Evolutionary conservation across 2,797 vertebrate genomes (phyloP).

Genomic region (Clarias pachynema): DNA sequence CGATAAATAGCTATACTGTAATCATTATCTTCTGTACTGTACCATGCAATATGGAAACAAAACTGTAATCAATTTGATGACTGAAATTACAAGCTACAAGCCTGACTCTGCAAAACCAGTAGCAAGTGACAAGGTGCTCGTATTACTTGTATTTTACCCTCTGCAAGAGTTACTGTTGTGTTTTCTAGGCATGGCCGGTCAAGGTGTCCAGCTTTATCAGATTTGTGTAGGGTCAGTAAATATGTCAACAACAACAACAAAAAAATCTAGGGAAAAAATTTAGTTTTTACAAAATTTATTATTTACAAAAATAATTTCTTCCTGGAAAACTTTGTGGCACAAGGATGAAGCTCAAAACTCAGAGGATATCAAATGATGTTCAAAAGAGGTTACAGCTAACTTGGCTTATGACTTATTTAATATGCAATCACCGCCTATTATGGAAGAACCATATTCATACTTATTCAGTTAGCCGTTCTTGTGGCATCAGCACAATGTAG

Average conservation of each 20-base stretch:
- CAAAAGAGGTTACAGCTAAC: too few relatives aligned
- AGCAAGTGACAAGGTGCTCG: background rate
- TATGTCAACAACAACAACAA: background rate
- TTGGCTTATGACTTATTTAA: too few relatives aligned
- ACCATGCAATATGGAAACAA: background rate
- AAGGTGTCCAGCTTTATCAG: background rate
- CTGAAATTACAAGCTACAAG: background rate
- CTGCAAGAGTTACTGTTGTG: background rate
- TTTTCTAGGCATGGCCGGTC: too few relatives aligned
- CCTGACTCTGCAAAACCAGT: background rate
- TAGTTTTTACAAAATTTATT: too few relatives aligned
- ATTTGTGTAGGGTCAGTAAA: background rate
- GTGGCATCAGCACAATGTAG: background rate
- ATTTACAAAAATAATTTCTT: background rate
- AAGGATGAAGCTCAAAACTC: background rate
- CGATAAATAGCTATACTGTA: background rate
- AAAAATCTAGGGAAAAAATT: background rate
- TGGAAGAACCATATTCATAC: background rate
- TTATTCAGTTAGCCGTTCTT: background rate
- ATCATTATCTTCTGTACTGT: background rate
- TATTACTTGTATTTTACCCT: background rate
- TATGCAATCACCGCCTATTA: too few relatives aligned
- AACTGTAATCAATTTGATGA: background rate
- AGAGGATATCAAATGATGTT: background rate
- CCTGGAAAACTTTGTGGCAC: background rate